Evolutionary conservation across 2,888 invertebrate genomes (phyloP).

Genomic region (Unio delphinus): DNA sequence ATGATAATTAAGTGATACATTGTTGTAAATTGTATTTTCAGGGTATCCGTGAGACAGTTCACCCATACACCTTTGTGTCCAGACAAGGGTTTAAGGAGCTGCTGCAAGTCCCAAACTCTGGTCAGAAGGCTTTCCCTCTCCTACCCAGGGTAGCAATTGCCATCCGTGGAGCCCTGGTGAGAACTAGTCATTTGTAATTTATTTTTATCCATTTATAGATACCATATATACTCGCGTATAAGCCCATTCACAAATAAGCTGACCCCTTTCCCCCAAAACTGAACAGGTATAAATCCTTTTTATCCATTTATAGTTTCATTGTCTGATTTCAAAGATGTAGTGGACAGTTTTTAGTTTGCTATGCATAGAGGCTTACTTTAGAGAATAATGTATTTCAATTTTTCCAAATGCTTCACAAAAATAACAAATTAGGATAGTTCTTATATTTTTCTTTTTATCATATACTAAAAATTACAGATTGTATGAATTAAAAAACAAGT

Average conservation of each 20-base stretch:
- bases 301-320: neutral
- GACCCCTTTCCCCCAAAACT: no score
- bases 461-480: no score
- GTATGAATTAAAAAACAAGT: no score
- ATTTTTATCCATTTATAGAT: neutral
- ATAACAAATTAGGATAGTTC: no score
- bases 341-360: no score
- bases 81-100: conserved; percentile 67
- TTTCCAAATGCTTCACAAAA: no score
- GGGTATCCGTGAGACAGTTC: conserved; percentile 68
- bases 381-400: no score
- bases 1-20: neutral
- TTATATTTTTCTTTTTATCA: no score
- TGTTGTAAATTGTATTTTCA: conserved; percentile 22
- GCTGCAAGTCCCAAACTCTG: conserved; percentile 55
- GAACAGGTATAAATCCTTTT: neutral
- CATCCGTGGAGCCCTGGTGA: conserved; percentile 63
- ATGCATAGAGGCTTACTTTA: no score
- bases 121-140: conserved; percentile 57
- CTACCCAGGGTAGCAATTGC: conserved; percentile 62
- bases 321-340: no score
- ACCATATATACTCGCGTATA: no score
- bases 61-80: conserved; percentile 69
- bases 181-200: conserved; percentile 9
- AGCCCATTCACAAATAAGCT: no score